Base-by-base conservation (phyloP, 2,888 invertebrate genomes). In the Eilema depressum region DNA sequence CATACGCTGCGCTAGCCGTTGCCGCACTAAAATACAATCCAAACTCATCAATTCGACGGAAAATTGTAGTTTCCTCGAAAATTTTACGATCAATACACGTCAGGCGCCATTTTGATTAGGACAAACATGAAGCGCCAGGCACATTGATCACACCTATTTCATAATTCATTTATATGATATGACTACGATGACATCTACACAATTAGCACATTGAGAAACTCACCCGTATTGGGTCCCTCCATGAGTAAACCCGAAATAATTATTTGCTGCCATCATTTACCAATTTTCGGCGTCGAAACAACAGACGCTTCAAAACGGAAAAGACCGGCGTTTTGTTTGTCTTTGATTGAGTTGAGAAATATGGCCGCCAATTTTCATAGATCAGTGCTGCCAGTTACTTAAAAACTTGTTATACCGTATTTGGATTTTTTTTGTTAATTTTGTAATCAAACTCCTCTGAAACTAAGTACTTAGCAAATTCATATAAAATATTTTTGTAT, bases 161-260 rank as follows among this genome's bases (percentile, higher is more conserved):
- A 64, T 65, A 65, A 10, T 61, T 68, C 73, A 66, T 70, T 62
- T 47, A 68, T 60, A 62, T 64, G 28, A 23, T 59, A 37, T 66
- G 60, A 68, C 59, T 71, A 70, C n/a, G 57, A 57, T 53, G 33
- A 64, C 3, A 28, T 28, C 66, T 76, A 17, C 60, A 59, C 20
- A 17, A 57, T 75, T 66, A 73, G 76, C 72, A 72, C 70, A 57
- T 70, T 79, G 80, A 75, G 78, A 78, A 82, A 95, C 97, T 96
- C 96, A 98, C 97, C 97, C 98, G 93, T 98, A 98, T 96, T 98
- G 98, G 89, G 98, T 98, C 93, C 98, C 98, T 90, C 98, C 98
- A 94, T 98, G 98, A 89, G 98, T 98, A 96, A 98, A 98, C 91
- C 98, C 98, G 95, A 98, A 98, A 96, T 98, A 98, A 96, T 98